Conservation (phyloP, 2,888 invertebrate species). For the Cactoblastis cactorum region DNA sequence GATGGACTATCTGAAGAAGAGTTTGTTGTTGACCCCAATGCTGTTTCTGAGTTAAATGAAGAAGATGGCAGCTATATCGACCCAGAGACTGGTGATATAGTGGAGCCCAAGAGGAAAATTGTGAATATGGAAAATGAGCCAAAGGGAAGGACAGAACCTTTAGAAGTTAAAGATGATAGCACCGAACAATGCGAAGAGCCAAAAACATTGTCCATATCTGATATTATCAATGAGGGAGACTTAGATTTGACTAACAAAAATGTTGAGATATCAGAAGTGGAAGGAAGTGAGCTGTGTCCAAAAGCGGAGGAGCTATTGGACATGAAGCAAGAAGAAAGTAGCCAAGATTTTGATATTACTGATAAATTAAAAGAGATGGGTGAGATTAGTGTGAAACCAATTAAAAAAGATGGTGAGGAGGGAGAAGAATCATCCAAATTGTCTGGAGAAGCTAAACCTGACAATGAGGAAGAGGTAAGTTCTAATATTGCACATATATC, state of each 20-base stretch:
- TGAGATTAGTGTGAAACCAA: slow-evolving; percentile 69
- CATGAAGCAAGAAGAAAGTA: slow-evolving; percentile 63
- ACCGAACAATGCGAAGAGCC: slow-evolving; percentile 34
- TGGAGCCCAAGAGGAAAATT: slow-evolving; percentile 41
- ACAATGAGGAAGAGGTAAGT: slow-evolving; percentile 67
- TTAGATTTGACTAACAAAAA: slow-evolving; percentile 66
- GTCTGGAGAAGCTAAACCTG: slow-evolving; percentile 49
- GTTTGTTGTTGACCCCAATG: slow-evolving; percentile 69
- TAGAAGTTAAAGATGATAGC: slow-evolving; percentile 21
- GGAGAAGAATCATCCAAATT: slow-evolving; percentile 29
- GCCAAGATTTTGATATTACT: slow-evolving; percentile 79
- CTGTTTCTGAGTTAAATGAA: slow-evolving; percentile 65
- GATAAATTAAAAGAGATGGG: slow-evolving; percentile 83
- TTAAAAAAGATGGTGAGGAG: slow-evolving; percentile 51
- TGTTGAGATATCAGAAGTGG: slow-evolving; percentile 72
- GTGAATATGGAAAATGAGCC: slow-evolving; percentile 4
- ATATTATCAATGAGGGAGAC: slow-evolving; percentile 69
- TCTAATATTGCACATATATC: not conserved
- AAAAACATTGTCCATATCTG: slow-evolving; percentile 72
- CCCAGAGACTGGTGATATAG: slow-evolving; percentile 73
- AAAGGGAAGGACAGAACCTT: slow-evolving; percentile 26
- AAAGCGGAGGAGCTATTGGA: slow-evolving; percentile 62
- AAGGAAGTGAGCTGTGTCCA: slow-evolving; percentile 64
- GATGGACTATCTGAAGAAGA: slow-evolving; percentile 74
- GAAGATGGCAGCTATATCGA: slow-evolving; percentile 75